Percentiles rank a stretch among this genome's conserved stretches.
phyloP scores from a whole-genome alignment of 2,113 vertebrate genomes.

The Gasterosteus aculeatus region DNA sequence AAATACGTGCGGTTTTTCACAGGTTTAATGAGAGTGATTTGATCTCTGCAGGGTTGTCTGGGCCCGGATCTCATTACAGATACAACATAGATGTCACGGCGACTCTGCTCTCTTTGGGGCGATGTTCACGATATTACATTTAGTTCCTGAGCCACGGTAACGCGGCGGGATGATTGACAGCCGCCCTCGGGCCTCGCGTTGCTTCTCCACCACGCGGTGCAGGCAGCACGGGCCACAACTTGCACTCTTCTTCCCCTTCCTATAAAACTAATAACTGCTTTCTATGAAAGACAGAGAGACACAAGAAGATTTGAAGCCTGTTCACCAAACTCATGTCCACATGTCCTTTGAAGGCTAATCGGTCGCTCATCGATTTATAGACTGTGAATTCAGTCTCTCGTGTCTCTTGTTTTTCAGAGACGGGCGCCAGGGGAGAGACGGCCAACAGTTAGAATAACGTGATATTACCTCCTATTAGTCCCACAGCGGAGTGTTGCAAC shows the following conservation, averaged over 20 bases:
- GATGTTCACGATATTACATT: neutral
- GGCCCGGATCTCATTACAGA: neutral
- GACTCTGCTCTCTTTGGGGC: too few relatives aligned
- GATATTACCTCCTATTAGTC: neutral
- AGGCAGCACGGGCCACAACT: conserved; percentile 6
- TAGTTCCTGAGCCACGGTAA: neutral
- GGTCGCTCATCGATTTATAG: conserved; percentile 15
- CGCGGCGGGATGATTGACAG: neutral
- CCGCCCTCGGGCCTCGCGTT: neutral
- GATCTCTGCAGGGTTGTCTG: neutral
- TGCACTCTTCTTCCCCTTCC: conserved; percentile 1
- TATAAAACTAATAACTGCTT: conserved; percentile 34
- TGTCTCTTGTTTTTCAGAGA: conserved; percentile 6
- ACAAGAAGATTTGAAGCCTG: conserved; percentile 8
- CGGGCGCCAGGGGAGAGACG: neutral
- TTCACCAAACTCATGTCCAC: conserved; percentile 5
- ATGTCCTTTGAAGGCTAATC: conserved; percentile 5
- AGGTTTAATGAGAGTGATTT: neutral
- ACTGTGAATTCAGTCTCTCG: conserved; percentile 2
- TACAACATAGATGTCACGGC: neutral
- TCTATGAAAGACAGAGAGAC: conserved; percentile 25
- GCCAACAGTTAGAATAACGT: neutral
- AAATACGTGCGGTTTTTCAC: neutral
- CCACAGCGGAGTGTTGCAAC: neutral
- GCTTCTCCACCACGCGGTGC: neutral